These are phyloP conservation scores for Drosophila hamatofila DNA, from an alignment of 2,888 invertebrate species.

Conservation along the genomic window DNA sequence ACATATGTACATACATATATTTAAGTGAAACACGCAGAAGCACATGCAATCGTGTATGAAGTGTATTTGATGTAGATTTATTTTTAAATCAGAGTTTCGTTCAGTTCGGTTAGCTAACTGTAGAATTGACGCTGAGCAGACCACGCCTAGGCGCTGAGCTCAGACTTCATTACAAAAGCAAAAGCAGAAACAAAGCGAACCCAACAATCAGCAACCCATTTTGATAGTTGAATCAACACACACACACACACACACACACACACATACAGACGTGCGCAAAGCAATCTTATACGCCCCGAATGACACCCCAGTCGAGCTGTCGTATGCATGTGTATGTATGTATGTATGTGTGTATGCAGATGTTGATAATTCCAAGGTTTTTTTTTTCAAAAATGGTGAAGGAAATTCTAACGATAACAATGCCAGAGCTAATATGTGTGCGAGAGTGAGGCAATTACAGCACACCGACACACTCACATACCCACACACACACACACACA, in stretches of 20 bases:
- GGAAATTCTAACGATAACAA: conserved; percentile 62
- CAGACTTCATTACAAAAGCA: conserved; percentile 39
- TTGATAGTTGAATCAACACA: conserved; percentile 53
- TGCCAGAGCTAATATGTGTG: conserved; percentile 30
- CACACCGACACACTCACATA: conserved; percentile 12
- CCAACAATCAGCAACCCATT: conserved; percentile 48
- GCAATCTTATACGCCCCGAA: conserved; percentile 43
- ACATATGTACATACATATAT: not conserved
- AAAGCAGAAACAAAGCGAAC: conserved; percentile 31
- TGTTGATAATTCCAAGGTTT: conserved; percentile 54
- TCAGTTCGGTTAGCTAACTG: not conserved
- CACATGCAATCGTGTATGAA: not conserved
- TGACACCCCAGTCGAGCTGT: conserved; percentile 41
- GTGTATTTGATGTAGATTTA: not conserved
- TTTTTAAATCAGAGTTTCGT: conserved; percentile 4
- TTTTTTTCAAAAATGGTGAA: conserved; percentile 69
- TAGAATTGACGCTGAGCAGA: conserved; percentile 35
- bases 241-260: conserved; percentile 16
- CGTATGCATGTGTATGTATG: not conserved
- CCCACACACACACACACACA: conserved; percentile 4
- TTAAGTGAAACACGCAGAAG: not conserved
- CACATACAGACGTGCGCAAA: conserved; percentile 21
- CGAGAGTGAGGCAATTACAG: conserved; percentile 49
- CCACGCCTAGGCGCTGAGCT: conserved; percentile 43
- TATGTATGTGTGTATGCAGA: conserved; percentile 46